Percentiles rank a stretch among this genome's conserved stretches.
phyloP scores from a whole-genome alignment of 2,888 invertebrate species.

The Cephus spinipes region DNA sequence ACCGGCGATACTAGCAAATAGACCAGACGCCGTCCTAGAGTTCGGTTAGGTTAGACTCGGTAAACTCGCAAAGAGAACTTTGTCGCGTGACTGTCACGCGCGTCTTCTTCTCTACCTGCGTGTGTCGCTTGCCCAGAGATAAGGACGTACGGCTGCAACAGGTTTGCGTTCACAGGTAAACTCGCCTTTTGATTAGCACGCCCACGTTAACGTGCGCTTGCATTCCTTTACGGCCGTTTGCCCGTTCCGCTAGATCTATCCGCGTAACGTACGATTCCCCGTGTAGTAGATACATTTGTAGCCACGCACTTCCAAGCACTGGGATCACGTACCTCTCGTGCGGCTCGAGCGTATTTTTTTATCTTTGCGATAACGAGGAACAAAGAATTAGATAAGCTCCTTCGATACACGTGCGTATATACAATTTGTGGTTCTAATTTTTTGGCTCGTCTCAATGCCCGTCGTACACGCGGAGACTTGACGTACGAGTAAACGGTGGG shows the following conservation, averaged over 20 bases:
- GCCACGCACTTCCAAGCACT: background rate
- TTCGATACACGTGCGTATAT: background rate
- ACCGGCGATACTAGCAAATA: background rate
- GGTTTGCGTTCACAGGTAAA: conserved; percentile 40
- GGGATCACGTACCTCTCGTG: background rate
- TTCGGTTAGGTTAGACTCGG: background rate
- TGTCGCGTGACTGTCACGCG: conserved; percentile 19
- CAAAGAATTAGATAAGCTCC: background rate
- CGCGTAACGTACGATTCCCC: background rate
- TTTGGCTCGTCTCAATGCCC: background rate
- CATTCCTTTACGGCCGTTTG: background rate
- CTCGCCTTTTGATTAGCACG: conserved; percentile 37
- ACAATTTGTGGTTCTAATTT: background rate
- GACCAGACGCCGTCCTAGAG: background rate
- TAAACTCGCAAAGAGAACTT: conserved; percentile 20
- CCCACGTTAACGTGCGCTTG: conserved; percentile 24
- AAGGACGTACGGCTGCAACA: conserved; percentile 31
- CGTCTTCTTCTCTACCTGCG: background rate
- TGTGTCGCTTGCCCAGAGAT: background rate
- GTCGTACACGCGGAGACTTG: background rate
- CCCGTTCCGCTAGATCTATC: background rate
- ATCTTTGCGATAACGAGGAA: background rate
- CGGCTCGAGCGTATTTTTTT: background rate
- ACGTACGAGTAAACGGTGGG: background rate
- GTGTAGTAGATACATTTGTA: background rate